These are phyloP conservation scores for Mercenaria mercenaria DNA, from an alignment of 1,140 invertebrate species.

Conservation along the genomic window DNA sequence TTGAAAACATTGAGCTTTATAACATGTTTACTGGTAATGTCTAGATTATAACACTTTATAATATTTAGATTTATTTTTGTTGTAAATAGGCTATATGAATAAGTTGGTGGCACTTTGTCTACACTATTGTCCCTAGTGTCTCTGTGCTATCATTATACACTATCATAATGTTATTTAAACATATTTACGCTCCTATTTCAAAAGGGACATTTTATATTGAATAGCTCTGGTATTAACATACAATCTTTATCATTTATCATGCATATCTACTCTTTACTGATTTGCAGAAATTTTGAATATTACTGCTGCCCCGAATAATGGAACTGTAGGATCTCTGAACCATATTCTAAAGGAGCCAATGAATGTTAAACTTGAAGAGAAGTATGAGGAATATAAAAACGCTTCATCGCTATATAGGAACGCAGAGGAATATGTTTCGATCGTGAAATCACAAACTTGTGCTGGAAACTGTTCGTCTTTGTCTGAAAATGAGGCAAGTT, in stretches of 20 bases:
- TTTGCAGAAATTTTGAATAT: conserved; percentile 87
- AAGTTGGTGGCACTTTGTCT: too few species aligned
- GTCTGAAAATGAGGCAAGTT: background rate
- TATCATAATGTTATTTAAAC: too few species aligned
- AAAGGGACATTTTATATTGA: too few species aligned
- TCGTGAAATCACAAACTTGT: background rate
- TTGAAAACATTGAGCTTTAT: conserved; percentile 84
- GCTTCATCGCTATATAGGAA: background rate
- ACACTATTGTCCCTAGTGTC: too few species aligned
- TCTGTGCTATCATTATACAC: too few species aligned
- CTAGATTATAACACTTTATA: too few species aligned
- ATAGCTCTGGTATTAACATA: too few species aligned
- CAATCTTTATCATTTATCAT: too few species aligned
- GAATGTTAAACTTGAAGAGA: background rate
- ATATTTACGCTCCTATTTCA: too few species aligned
- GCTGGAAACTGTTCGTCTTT: background rate
- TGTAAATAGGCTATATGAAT: background rate
- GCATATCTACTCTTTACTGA: background rate
- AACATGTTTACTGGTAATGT: conserved; percentile 78
- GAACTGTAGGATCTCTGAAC: conserved; percentile 80
- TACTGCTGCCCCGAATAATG: conserved; percentile 86
- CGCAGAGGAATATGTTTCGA: background rate
- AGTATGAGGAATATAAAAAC: background rate
- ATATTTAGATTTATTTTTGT: background rate
- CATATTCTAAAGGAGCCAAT: conserved; percentile 71